A percentile compares a stretch with the other conserved stretches of the same genome.
These are phyloP conservation scores for Drosophila baimaii DNA, from an alignment of 1,140 invertebrate species.

Conservation along the genomic window DNA sequence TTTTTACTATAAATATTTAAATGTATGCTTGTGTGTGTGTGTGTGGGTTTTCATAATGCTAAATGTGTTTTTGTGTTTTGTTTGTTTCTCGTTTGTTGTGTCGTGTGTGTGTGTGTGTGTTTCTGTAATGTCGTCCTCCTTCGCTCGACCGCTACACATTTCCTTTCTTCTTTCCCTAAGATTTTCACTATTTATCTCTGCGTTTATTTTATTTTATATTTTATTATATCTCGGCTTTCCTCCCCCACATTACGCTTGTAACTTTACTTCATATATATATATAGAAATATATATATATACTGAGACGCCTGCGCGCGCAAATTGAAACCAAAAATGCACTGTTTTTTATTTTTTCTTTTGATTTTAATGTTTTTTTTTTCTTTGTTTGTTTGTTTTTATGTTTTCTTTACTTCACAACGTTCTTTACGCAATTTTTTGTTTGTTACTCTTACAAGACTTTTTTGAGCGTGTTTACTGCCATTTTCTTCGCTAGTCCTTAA, in stretches of 20 bases:
- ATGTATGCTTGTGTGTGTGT: conserved; percentile 41
- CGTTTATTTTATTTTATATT: conserved; percentile 63
- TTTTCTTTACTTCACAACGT: conserved; percentile 21
- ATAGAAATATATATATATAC: conserved; percentile 12
- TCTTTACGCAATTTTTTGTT: conserved; percentile 29
- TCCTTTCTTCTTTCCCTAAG: conserved; percentile 51
- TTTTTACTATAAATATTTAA: conserved; percentile 80
- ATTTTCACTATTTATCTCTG: conserved; percentile 58
- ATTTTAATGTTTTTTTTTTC: conserved; percentile 41
- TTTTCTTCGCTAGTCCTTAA: conserved; percentile 26
- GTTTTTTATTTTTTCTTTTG: conserved; percentile 36
- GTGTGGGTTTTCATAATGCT: conserved; percentile 42
- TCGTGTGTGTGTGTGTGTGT: conserved; percentile 12
- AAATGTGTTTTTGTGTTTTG: conserved; percentile 47
- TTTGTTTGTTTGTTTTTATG: conserved; percentile 17
- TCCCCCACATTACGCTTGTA: not conserved
- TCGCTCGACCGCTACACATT: conserved; percentile 15
- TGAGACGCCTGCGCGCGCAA: conserved; percentile 30
- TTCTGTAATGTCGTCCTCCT: conserved; percentile 7
- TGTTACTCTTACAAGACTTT: conserved; percentile 58
- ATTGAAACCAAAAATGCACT: conserved; percentile 71
- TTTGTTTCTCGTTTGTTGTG: conserved; percentile 30
- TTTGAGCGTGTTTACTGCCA: conserved; percentile 64
- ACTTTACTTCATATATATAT: conserved; percentile 2
- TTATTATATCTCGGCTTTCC: conserved; percentile 69